Evolutionary conservation across 2,888 invertebrate species (phyloP).

Genomic region (Tribolium freemani): DNA sequence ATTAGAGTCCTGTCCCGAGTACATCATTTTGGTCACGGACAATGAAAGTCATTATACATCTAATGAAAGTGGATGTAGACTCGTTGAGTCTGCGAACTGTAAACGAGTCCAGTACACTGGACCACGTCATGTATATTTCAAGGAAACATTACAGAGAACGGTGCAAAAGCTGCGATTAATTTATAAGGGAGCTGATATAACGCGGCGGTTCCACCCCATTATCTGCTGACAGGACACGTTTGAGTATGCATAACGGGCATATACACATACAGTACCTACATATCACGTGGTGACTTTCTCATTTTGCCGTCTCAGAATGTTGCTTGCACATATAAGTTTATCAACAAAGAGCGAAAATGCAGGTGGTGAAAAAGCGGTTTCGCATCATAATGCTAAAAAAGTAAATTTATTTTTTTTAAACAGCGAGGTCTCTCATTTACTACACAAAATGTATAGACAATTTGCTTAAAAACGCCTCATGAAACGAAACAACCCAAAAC

Average conservation of each 20-base stretch:
- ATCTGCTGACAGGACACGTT: slow-evolving; percentile 22
- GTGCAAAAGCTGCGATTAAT: slow-evolving; percentile 43
- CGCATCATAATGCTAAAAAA: too few species aligned
- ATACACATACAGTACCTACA: not conserved
- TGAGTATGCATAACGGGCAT: slow-evolving; percentile 26
- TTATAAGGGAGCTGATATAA: slow-evolving; percentile 41
- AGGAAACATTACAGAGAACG: slow-evolving; percentile 35
- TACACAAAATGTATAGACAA: too few species aligned
- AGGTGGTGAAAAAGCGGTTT: too few species aligned
- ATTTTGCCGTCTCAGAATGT: not conserved
- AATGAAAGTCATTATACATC: slow-evolving; percentile 21
- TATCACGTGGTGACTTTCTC: not conserved
- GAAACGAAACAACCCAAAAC: too few species aligned
- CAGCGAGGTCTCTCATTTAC: too few species aligned
- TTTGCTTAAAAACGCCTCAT: too few species aligned
- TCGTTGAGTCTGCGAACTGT: slow-evolving; percentile 7
- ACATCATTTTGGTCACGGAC: slow-evolving; percentile 6
- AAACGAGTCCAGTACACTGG: slow-evolving; percentile 21
- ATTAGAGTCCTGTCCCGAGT: not conserved
- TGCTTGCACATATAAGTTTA: not conserved
- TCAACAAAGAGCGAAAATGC: not conserved
- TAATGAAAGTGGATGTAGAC: slow-evolving; percentile 11
- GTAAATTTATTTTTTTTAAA: too few species aligned
- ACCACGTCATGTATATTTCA: slow-evolving; percentile 37
- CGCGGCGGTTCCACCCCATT: slow-evolving; percentile 29